Base-by-base conservation (phyloP, 2,113 vertebrate species). In the Apeltes quadracus region DNA sequence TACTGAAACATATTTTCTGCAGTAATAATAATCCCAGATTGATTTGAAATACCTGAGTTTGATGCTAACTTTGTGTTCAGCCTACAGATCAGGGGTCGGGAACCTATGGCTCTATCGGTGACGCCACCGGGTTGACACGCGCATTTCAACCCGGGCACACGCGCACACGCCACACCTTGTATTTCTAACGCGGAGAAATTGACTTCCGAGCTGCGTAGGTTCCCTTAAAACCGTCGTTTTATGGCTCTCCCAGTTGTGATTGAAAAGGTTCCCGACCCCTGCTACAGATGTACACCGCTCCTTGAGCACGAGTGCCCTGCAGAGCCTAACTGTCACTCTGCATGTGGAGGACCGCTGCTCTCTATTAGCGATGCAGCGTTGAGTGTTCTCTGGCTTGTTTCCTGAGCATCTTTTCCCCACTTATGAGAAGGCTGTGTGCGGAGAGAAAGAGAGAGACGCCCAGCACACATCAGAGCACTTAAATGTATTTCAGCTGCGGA, bases 261-360 rank as follows among this genome's bases (percentile, higher is more conserved):
- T n/a, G n/a, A n/a, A n/a, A n/a, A n/a, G n/a, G n/a, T n/a, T n/a
- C n/a, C n/a, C n/a, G n/a, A n/a, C n/a, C n/a, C n/a, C n/a, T n/a
- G n/a, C n/a, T n/a, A n/a, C n/a, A 51, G 14, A 23, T 12, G 23
- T 13, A 13, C 48, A 23, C 23, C 48, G 13, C 23, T 22, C 12
- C 50, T 51, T n/a, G 10, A 51, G 48, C 48, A 32, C 53, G 20
- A 76, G 29, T 83, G 79, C 59, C 66, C 0, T 5, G 68, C 32
- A 78, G 73, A 72, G 25, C 71, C 46, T 1, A 54, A 15, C 25
- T 25, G 23, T 3, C 64, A 25, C 51, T 64, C 53, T 29, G 78
- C 83, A 81, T 70, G 39, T 77, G 79, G 55, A 75, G 43, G 61
- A 61, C 69, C 46, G 67, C 25, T 36, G 50, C 57, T 65, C 63